Evolutionary conservation across 2,113 vertebrate species (phyloP).

Genomic region (Dipodomys merriami): DNA sequence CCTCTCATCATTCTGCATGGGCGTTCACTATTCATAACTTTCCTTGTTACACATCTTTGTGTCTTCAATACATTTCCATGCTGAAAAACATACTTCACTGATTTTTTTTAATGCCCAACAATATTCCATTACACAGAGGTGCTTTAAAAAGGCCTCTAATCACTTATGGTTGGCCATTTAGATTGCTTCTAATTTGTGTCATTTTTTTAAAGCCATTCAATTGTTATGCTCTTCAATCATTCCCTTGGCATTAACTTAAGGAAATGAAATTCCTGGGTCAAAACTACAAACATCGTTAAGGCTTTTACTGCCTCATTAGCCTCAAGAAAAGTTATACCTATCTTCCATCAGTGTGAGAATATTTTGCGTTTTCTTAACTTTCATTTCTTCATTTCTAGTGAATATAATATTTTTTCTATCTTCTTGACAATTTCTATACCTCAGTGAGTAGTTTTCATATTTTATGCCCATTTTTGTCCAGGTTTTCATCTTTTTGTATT

Average conservation of each 20-base stretch:
- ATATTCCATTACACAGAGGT: background rate
- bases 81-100: background rate
- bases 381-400: background rate
- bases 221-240: background rate
- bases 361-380: background rate
- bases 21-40: background rate
- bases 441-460: background rate
- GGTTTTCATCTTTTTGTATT: background rate
- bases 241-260: background rate
- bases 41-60: background rate
- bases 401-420: background rate
- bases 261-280: conserved; percentile 24
- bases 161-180: background rate
- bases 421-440: background rate
- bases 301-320: background rate
- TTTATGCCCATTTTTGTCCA: background rate
- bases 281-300: conserved; percentile 25
- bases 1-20: background rate
- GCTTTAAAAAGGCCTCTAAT: background rate
- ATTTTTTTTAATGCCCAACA: background rate
- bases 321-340: background rate
- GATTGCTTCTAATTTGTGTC: background rate
- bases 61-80: background rate
- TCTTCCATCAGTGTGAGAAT: background rate
- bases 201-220: background rate